A percentile compares a stretch with the other conserved stretches of the same genome.
These are phyloP conservation scores for Cotesia glomerata DNA, from an alignment of 1,140 invertebrate genomes.

Conservation along the genomic window DNA sequence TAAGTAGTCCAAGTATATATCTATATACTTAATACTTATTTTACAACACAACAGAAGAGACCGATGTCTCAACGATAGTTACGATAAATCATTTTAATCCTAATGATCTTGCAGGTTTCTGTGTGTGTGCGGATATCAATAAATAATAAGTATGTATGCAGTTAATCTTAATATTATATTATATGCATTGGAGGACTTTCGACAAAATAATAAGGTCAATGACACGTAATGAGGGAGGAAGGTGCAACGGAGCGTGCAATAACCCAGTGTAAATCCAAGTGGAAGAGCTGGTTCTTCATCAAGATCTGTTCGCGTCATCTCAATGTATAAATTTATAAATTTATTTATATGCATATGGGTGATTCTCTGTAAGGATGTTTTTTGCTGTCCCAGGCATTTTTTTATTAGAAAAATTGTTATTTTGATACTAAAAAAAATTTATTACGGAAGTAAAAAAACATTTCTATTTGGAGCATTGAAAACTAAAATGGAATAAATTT, in stretches of 20 bases:
- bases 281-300: conserved; percentile 16
- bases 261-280: conserved; percentile 9
- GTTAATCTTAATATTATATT: neutral
- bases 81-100: no score
- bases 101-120: neutral
- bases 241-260: conserved; percentile 37
- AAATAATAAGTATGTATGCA: neutral
- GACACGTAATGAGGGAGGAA: conserved; percentile 39
- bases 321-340: neutral
- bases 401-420: no score
- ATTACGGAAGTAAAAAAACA: no score
- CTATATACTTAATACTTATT: no score
- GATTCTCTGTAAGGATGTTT: no score
- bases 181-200: conserved; percentile 14
- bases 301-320: neutral
- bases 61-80: no score
- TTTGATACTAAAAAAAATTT: no score
- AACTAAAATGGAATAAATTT: no score
- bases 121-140: neutral
- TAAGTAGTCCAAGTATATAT: no score
- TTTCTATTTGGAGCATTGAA: no score
- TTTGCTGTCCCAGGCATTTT: no score
- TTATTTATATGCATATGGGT: neutral
- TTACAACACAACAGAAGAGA: no score
- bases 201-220: conserved; percentile 46